Base-by-base conservation (phyloP, 1,140 invertebrate genomes). In the Zaprionus nigranus region DNA sequence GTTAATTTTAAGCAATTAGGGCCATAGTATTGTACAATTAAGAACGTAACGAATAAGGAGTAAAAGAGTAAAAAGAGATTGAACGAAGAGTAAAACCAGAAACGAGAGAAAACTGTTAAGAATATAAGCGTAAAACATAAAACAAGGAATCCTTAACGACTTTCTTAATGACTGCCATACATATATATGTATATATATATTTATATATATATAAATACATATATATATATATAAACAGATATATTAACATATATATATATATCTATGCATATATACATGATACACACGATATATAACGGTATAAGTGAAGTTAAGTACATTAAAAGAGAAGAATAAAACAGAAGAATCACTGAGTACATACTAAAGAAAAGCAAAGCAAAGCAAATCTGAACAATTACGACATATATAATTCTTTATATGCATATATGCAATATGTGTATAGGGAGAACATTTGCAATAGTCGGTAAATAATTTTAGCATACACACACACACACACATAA, bases 161-260 rank as follows among this genome's bases (percentile, higher is more conserved):
- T 88, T 88, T 88, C 84, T 88, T 88, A 88, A 88, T 81, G 85
- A 88, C 85, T 88, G 85, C 85, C 85, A 88, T 88, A 84, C 79
- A 87, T 75, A 79, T 65, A 69, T 73, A 56, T 72, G 54, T 54
- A 58, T 40, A 65, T 28, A 75, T 54, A 71, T 57, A 79, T 67
- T 28, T 30, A 36, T 40, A 58, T 40, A 60, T 63, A 77, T 43
- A 51, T 38, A 38, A 46, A 59, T 66, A 56, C 17, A 13, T 7
- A 36, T 58, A 58, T 36, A 69, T 30, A 30, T 30, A 30, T 30
- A 30, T 30, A 30, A 30, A 30, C 28, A 30, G 28, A 30, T 68
- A 36, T 65, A 34, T 36, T 12, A 36, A 36, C 46, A 54, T 69
- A 59, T 66, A 34, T 69, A 59, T 66, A 34, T 22, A n/a, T 57